Evolutionary conservation across 2,113 vertebrate genomes (phyloP).

Genomic region (Boulengeromyrus knoepffleri): DNA sequence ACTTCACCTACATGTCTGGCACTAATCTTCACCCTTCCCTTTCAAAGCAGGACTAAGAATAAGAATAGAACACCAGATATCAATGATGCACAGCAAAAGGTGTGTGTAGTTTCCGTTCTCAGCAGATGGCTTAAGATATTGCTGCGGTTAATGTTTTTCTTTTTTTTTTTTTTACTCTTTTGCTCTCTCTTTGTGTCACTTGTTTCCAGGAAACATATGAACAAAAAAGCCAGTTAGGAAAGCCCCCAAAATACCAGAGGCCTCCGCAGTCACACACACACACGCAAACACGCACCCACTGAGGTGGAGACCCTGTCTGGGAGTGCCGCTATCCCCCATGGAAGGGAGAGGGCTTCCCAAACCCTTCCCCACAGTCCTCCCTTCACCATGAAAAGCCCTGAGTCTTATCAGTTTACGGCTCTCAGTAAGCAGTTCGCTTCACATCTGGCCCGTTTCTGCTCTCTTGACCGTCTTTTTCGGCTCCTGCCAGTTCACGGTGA

Average conservation of each 20-base stretch:
- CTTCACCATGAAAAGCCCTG: not conserved
- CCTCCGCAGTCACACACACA: not conserved
- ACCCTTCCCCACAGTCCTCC: not conserved
- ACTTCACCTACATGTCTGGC: not conserved
- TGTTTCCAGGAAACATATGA: conserved; percentile 59
- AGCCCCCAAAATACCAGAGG: conserved; percentile 66
- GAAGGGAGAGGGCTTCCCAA: not conserved
- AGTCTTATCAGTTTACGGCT: not conserved
- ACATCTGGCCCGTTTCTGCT: not conserved
- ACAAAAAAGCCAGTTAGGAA: conserved; percentile 52
- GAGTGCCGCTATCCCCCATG: not conserved
- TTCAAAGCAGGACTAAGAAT: not conserved
- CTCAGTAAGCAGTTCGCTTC: not conserved
- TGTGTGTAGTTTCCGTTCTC: not conserved
- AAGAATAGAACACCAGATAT: not conserved
- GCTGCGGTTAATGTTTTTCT: conserved; percentile 24
- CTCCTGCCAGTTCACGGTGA: not conserved
- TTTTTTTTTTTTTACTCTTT: conserved; percentile 6
- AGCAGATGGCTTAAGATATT: conserved; percentile 10
- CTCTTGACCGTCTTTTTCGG: not conserved
- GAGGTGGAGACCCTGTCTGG: not conserved
- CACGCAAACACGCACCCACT: not conserved
- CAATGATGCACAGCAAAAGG: not conserved
- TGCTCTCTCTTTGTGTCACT: conserved; percentile 42
- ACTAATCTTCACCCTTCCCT: not conserved